These are phyloP conservation scores for Noctilio leporinus DNA, from an alignment of 2,113 vertebrate species.

Conservation along the genomic window DNA sequence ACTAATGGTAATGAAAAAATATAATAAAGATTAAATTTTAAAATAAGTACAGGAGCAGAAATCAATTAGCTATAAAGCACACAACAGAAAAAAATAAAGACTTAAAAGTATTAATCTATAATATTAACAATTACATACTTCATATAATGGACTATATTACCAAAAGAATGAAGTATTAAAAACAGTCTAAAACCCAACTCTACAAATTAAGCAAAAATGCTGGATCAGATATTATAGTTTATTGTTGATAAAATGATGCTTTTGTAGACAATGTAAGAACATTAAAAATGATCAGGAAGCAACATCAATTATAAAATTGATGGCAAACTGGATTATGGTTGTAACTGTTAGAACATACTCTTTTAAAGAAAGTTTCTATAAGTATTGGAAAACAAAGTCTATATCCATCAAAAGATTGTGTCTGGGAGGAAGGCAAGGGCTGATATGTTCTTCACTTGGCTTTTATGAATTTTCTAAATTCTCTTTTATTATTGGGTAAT, in stretches of 20 bases:
- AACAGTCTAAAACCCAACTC: background rate
- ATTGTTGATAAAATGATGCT: background rate
- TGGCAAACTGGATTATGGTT: background rate
- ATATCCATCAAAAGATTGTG: background rate
- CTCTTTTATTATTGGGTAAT: background rate
- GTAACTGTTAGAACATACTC: background rate
- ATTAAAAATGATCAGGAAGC: background rate
- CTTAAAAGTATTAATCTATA: too few relatives aligned
- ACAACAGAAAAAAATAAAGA: too few relatives aligned
- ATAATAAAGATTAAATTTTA: too few relatives aligned
- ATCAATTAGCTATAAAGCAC: too few relatives aligned
- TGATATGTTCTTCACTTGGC: background rate
- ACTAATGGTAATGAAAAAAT: too few relatives aligned
- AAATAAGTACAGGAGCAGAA: too few relatives aligned
- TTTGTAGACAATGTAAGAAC: background rate
- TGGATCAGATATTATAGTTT: background rate
- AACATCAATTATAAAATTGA: background rate
- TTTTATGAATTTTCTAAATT: background rate
- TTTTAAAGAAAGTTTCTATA: background rate
- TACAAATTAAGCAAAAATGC: background rate
- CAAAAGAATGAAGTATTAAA: background rate
- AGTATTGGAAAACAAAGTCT: background rate
- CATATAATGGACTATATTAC: too few relatives aligned
- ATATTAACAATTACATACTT: too few relatives aligned
- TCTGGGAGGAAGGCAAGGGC: background rate